Evolutionary conservation across 2,797 vertebrate genomes (phyloP), one percentile per base, ranked within the genome.

Genomic region (Hephaestus fuliginosus): DNA sequence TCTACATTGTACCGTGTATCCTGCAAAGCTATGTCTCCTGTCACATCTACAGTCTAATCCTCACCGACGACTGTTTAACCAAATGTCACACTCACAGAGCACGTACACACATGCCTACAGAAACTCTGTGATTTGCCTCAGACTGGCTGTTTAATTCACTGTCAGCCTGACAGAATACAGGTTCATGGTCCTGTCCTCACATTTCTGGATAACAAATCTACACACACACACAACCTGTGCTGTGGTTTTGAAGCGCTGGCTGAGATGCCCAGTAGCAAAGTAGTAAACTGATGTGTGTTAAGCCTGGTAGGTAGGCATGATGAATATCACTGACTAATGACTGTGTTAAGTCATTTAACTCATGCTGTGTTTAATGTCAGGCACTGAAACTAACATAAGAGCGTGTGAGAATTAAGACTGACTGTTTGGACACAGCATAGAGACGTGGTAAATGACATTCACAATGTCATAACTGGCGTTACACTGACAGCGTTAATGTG

Each of bases 131-230:
- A 83, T 76, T 74, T 55, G 51, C 49, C 60, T 52, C 67, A 82
- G 75, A 77, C 78, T 46, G 22, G 18, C 71, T 93, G 89, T 94
- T 93, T 91, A 93, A 92, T 80, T 88, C 71, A 39, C 82, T 84
- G 90, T 93, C 92, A 92, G 0, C 41, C 70, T 87, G 92, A 94
- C 78, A 75, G 52, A 89, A 82, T 25, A 52, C 92, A 94, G 93
- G 80, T 86, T 84, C 88, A 28, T 70, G 72, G 78, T 62, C 58
- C 71, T 56, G 64, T 83, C 70, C 49, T 80, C 70, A 82, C 76
- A 80, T 66, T 49, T 66, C 70, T 49, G 49, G 28, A 60, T 83
- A 68, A 91, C 68, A 80, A 56, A 84, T 80, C 11, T 8, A 51
- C 46, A n/a, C 61, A 11, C 13, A 43, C n/a, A 48, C 52, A 22